Percentiles rank a stretch among this genome's conserved stretches.
These are phyloP conservation scores for Hippocampus barbouri DNA, from an alignment of 2,113 vertebrate genomes.

Conservation along the genomic window DNA sequence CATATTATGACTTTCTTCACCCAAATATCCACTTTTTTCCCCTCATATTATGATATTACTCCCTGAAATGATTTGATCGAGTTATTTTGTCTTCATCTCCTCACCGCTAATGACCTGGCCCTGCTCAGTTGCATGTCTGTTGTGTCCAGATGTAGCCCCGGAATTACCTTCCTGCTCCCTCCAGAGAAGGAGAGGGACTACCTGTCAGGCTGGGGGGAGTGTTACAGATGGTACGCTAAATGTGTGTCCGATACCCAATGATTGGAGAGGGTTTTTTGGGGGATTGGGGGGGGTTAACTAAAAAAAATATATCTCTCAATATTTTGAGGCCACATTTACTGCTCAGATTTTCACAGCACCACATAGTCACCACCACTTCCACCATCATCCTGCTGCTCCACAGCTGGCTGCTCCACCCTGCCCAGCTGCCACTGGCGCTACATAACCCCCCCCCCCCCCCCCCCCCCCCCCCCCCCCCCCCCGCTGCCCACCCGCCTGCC, in stretches of 20 bases:
- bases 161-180: conserved; percentile 63
- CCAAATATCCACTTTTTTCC: neutral
- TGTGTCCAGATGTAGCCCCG: conserved; percentile 73
- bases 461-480: conserved; percentile 60
- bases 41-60: neutral
- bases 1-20: neutral
- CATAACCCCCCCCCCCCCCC: conserved; percentile 65
- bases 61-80: conserved; percentile 19
- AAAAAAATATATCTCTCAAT: neutral
- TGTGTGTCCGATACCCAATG: conserved; percentile 70
- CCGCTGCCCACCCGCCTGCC: conserved; percentile 15
- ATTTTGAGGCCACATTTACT: conserved; percentile 25
- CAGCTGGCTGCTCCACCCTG: conserved; percentile 76
- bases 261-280: conserved; percentile 41
- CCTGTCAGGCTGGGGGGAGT: conserved; percentile 68
- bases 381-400: conserved; percentile 73
- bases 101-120: conserved; percentile 51
- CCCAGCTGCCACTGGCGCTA: conserved; percentile 77
- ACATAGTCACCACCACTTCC: conserved; percentile 49
- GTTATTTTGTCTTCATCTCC: conserved; percentile 57
- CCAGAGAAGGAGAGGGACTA: conserved; percentile 66
- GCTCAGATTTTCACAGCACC: conserved; percentile 61
- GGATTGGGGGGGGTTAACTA: neutral
- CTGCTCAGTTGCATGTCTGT: conserved; percentile 51
- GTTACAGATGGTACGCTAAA: conserved; percentile 75